Percentiles rank a stretch among this genome's conserved stretches.
These are phyloP conservation scores for Parambassis ranga DNA, from an alignment of 2,797 vertebrate genomes.

Conservation along the genomic window DNA sequence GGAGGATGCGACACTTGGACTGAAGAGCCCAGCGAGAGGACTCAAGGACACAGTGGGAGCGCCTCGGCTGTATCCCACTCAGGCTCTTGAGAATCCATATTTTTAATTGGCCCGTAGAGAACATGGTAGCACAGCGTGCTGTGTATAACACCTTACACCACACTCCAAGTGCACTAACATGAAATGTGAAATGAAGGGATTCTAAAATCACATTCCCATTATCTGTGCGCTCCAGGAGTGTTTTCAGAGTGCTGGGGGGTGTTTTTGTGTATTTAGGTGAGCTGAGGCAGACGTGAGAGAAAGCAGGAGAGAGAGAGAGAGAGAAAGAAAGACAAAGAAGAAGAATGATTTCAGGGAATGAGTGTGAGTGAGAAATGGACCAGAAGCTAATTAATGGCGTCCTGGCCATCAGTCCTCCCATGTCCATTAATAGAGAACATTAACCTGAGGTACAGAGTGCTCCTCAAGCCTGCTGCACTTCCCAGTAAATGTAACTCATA, in stretches of 20 bases:
- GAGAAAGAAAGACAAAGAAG: constrained; percentile 42
- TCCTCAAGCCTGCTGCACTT: constrained; percentile 78
- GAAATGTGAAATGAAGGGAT: constrained; percentile 38
- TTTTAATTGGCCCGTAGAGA: constrained; percentile 72
- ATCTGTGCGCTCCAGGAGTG: constrained; percentile 42
- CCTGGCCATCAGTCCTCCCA: constrained; percentile 75
- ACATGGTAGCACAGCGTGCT: constrained; percentile 11
- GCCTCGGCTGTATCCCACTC: constrained; percentile 31
- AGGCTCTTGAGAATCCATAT: constrained; percentile 60
- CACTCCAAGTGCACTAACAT: constrained; percentile 25
- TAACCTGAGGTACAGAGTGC: constrained; percentile 85
- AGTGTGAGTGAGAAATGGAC: constrained; percentile 78
- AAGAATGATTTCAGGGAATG: constrained; percentile 67
- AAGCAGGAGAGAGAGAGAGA: constrained; percentile 4
- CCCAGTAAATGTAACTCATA: constrained; percentile 81
- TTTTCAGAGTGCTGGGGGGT: constrained; percentile 30
- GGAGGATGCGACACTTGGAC: not conserved
- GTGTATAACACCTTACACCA: constrained; percentile 28
- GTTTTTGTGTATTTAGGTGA: constrained; percentile 60
- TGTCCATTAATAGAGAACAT: constrained; percentile 87
- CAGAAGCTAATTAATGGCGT: constrained; percentile 82
- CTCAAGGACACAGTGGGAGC: constrained; percentile 34
- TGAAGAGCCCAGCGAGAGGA: constrained; percentile 40
- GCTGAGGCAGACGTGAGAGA: constrained; percentile 27
- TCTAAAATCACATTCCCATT: constrained; percentile 42